Evolutionary conservation across 2,797 vertebrate genomes (phyloP).

Genomic region (Limnodromus scolopaceus): DNA sequence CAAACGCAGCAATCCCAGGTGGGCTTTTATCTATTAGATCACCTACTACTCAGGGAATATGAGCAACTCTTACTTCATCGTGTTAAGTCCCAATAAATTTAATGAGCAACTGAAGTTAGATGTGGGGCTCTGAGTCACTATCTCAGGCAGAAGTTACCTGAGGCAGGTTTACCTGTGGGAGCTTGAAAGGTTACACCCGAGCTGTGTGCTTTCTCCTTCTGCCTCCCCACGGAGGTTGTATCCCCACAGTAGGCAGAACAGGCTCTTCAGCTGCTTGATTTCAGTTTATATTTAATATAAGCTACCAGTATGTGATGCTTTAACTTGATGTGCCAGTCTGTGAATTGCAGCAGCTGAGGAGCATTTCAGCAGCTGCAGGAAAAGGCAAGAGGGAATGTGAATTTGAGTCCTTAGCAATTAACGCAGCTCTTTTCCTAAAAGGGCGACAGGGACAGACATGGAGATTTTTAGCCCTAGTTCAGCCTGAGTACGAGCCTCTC

Average conservation of each 20-base stretch:
- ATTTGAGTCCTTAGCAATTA: slow-evolving; percentile 4
- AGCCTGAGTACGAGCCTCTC: background rate
- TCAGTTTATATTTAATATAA: background rate
- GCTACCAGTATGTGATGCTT: background rate
- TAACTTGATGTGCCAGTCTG: background rate
- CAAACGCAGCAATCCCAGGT: background rate
- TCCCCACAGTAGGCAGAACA: background rate
- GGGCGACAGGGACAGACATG: background rate
- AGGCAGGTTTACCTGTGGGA: background rate
- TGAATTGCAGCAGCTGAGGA: background rate
- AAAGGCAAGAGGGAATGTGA: background rate
- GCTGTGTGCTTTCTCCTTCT: background rate
- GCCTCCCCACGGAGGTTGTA: background rate
- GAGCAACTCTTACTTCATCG: background rate
- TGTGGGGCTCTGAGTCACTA: background rate
- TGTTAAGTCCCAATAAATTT: background rate
- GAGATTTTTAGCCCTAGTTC: background rate
- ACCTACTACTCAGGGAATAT: background rate
- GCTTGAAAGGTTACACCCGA: background rate
- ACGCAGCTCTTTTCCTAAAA: background rate
- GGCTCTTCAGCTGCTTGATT: background rate
- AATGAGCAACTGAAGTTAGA: background rate
- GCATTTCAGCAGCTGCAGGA: background rate
- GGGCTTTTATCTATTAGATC: background rate
- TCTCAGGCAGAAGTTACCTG: background rate